phyloP scores from a whole-genome alignment of 1,140 invertebrate species.

The Ditylenchus dipsaci region DNA sequence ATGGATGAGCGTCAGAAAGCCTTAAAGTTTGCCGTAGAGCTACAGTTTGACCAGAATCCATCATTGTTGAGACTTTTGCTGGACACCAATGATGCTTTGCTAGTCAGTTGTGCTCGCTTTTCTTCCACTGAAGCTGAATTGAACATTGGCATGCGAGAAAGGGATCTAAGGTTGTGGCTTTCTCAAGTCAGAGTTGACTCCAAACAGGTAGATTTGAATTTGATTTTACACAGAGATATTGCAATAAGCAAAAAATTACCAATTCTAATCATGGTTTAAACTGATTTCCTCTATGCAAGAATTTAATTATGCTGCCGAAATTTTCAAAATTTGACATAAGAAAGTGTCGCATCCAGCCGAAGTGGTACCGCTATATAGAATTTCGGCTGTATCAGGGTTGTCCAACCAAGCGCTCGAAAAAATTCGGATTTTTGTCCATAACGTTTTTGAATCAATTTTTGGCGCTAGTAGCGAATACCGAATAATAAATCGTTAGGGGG shows the following conservation, averaged over 20 bases:
- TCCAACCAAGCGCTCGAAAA: too few relatives aligned
- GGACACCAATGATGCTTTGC: slow-evolving; percentile 51
- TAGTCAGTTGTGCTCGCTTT: slow-evolving; percentile 50
- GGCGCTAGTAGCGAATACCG: too few relatives aligned
- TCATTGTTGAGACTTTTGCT: slow-evolving; percentile 46
- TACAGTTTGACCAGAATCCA: slow-evolving; percentile 54
- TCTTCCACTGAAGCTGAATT: slow-evolving; percentile 51
- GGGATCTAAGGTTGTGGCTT: slow-evolving; percentile 48
- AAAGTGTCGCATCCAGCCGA: too few relatives aligned
- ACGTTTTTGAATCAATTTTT: too few relatives aligned
- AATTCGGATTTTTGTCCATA: too few relatives aligned
- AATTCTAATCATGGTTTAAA: not conserved
- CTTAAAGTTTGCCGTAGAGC: slow-evolving; percentile 44
- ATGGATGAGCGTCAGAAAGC: slow-evolving; percentile 50
- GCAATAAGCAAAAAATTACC: not conserved
- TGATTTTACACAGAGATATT: too few relatives aligned
- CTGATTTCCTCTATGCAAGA: not conserved
- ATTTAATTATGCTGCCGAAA: too few relatives aligned
- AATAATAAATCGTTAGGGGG: too few relatives aligned
- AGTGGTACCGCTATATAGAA: too few relatives aligned
- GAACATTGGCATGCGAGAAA: slow-evolving; percentile 52
- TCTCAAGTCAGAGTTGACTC: slow-evolving; percentile 37
- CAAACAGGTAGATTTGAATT: slow-evolving; percentile 40
- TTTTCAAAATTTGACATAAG: too few relatives aligned
- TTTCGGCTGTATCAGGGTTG: too few relatives aligned